Conservation (phyloP, 2,797 vertebrate genomes). For the Nyctalus aviator region DNA sequence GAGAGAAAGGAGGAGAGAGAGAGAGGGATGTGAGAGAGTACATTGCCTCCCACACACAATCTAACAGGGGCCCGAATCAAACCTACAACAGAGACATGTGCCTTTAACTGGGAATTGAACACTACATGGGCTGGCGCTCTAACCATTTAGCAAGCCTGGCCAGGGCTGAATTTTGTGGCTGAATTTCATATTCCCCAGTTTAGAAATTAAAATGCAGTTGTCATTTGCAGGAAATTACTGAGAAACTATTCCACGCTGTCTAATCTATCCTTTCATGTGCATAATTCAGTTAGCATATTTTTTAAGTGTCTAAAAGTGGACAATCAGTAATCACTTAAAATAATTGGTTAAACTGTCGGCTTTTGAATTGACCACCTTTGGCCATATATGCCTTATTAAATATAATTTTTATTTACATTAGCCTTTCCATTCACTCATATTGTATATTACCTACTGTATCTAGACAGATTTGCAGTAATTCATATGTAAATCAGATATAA, state of each 20-base stretch:
- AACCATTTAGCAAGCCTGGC: no score
- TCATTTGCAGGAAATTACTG: slow-evolving; percentile 30
- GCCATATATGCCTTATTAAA: background rate
- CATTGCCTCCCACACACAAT: no score
- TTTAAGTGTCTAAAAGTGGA: background rate
- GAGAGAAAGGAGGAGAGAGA: no score
- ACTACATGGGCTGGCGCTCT: no score
- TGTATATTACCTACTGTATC: background rate
- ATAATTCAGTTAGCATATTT: background rate
- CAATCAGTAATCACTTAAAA: background rate
- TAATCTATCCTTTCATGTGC: background rate
- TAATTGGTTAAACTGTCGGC: background rate
- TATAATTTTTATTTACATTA: background rate
- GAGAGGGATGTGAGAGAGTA: no score
- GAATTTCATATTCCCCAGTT: background rate
- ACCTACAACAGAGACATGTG: no score
- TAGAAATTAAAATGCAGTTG: background rate
- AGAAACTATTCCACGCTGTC: background rate
- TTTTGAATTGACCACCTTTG: background rate
- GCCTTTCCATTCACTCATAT: background rate
- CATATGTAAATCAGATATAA: background rate
- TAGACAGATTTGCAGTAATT: background rate
- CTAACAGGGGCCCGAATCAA: no score
- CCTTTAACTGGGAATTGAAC: no score
- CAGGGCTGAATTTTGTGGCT: background rate